Evolutionary conservation across 2,113 vertebrate species (phyloP), one percentile per base, ranked within the genome.

Genomic region (Rhinolophus sinicus): DNA sequence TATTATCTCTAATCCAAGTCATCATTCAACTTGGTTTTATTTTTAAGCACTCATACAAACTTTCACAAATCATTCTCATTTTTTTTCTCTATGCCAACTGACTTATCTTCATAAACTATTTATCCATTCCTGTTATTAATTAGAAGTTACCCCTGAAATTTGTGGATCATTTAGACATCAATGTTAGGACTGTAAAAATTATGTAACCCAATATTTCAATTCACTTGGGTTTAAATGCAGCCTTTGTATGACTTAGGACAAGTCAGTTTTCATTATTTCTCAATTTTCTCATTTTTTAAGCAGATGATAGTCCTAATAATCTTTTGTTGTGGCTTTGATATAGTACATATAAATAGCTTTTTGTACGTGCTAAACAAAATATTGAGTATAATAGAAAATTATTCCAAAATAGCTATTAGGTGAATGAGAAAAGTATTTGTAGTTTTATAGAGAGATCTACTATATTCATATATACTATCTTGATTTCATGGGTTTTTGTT

Each of bases 1-100:
- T 70, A 77, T 77, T 38, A 91, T 81, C 33, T n/a, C 35, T 82
- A 92, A 76, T 67, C 30, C 35, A 83, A 70, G 80, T 78, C 62
- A 72, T 83, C 38, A 86, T 85, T 96, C 58, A 65, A 30, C 47
- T 78, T 88, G 18, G n/a, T 38, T 90, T 83, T 56, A 64, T 77
- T 94, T 77, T 50, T 73, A 65, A 93, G 26, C 35, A 78, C 19
- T 65, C 30, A 64, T 38, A 56, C 21, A 78, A 26, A 52, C 70
- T 83, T 88, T 67, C 67, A 69, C 3, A n/a, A 62, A 19, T 77
- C 28, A 38, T 56, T 65, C 9, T 47, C 1, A 18, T 35, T 33
- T 35, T 33, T 54, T 84, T 94, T n/a, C 64, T 69, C 33, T 16
- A 81, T 81, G 28, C 47, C 47, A 58, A 35, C 52, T 83, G 16